Conservation (phyloP, 2,888 invertebrate genomes). For the Brachyptera putata region DNA sequence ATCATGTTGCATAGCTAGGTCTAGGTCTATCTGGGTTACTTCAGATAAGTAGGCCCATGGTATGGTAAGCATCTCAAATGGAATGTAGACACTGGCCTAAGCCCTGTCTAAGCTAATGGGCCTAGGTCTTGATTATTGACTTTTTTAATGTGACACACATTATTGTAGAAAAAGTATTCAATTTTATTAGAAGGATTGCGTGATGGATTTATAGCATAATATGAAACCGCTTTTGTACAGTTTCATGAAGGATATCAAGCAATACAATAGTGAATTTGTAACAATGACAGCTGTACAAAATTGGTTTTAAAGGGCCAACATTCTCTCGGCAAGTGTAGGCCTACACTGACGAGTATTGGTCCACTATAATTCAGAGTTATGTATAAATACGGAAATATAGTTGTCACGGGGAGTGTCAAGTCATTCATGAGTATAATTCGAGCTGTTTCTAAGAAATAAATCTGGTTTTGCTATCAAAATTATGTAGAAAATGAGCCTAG, state of each 20-base stretch:
- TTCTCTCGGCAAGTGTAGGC: no score
- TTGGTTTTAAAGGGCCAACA: slow-evolving; percentile 11
- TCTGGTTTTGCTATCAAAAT: neutral
- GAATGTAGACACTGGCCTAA: no score
- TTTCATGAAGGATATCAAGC: neutral
- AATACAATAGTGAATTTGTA: neutral
- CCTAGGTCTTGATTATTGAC: slow-evolving; percentile 19
- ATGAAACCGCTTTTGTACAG: neutral
- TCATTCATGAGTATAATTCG: no score
- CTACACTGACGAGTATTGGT: no score
- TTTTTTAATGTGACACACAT: slow-evolving; percentile 17
- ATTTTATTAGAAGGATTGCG: no score
- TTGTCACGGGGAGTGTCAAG: no score
- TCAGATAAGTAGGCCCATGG: slow-evolving; percentile 5
- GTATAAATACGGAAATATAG: no score
- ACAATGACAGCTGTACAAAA: slow-evolving; percentile 19
- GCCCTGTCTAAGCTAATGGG: no score
- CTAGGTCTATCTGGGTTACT: no score
- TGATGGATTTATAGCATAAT: neutral
- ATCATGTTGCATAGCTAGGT: no score
- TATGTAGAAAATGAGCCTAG: slow-evolving; percentile 11
- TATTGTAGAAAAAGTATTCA: no score
- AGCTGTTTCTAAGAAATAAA: neutral
- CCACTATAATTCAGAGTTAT: no score
- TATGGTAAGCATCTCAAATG: neutral